These are phyloP conservation scores for Macrotis lagotis DNA, from an alignment of 2,113 vertebrate genomes.

Conservation along the genomic window DNA sequence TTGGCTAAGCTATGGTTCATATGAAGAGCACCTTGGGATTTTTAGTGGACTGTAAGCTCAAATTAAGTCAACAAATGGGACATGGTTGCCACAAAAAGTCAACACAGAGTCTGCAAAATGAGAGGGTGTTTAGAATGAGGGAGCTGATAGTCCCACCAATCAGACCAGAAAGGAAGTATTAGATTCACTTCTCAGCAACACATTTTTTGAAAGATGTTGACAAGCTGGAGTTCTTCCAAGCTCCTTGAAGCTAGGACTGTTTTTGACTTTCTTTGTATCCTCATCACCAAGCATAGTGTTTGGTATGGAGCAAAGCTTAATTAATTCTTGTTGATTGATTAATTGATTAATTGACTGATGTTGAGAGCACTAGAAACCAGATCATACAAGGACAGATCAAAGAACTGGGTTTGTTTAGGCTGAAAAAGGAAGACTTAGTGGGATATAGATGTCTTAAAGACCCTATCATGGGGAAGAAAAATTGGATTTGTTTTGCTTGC, in stretches of 20 bases:
- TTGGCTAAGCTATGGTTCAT: neutral
- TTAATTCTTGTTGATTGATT: neutral
- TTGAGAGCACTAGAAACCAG: neutral
- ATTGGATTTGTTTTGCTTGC: neutral
- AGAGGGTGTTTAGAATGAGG: neutral
- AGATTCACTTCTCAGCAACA: neutral
- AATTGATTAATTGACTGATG: neutral
- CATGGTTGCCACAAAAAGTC: neutral
- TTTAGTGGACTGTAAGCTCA: neutral
- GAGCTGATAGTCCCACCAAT: neutral
- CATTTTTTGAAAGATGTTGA: neutral
- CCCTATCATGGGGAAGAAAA: neutral
- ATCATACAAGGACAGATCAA: neutral
- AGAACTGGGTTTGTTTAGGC: neutral
- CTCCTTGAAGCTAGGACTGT: neutral
- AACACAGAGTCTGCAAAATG: neutral
- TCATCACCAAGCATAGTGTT: neutral
- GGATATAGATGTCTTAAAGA: neutral
- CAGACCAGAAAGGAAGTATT: neutral
- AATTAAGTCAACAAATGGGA: neutral
- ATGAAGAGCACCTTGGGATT: neutral
- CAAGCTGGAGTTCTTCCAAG: neutral
- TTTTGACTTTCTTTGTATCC: neutral
- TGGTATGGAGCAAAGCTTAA: neutral
- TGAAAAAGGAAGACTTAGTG: neutral